Base-by-base conservation (phyloP, 1,140 invertebrate genomes). In the Drosophila quadrilineata region DNA sequence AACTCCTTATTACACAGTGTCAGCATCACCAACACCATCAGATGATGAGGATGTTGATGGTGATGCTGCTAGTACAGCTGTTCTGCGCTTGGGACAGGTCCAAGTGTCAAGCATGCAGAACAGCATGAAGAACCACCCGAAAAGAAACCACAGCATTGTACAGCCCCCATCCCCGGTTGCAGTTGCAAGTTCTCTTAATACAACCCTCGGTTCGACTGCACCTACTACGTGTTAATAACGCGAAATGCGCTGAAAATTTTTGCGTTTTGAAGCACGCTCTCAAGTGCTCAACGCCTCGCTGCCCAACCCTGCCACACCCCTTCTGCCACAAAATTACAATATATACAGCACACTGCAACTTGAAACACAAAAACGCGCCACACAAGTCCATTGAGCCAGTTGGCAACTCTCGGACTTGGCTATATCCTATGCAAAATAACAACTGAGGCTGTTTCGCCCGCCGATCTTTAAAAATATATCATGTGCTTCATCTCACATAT, bases 1-100 rank as follows among this genome's bases (percentile, higher is more conserved):
- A 84, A 84, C 79, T 84, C 79, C 79, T 84, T 84, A 84, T 84
- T 84, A 85, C 74, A 85, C 58, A 65, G 79, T 85, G 74, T 84
- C 79, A 84, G 69, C 69, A n/a, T n/a, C n/a, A n/a, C n/a, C n/a
- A n/a, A n/a, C n/a, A n/a, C n/a, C n/a, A n/a, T n/a, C n/a, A n/a
- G n/a, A n/a, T n/a, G n/a, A n/a, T n/a, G n/a, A n/a, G n/a, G n/a
- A n/a, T n/a, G 46, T 35, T 41, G 56, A n/a, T n/a, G n/a, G n/a
- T n/a, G 22, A 5, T 16, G 36, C 36, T 12, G 10, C 21, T 36
- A 14, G 31, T 12, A 31, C 46, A n/a, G n/a, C n/a, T n/a, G n/a
- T n/a, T n/a, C n/a, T n/a, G n/a, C n/a, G n/a, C n/a, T n/a, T n/a
- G n/a, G n/a, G n/a, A n/a, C 6, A 24, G 33, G n/a, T 24, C 46